These are phyloP conservation scores for Corythoichthys haematopterus DNA, from an alignment of 2,113 vertebrate genomes.

Conservation along the genomic window DNA sequence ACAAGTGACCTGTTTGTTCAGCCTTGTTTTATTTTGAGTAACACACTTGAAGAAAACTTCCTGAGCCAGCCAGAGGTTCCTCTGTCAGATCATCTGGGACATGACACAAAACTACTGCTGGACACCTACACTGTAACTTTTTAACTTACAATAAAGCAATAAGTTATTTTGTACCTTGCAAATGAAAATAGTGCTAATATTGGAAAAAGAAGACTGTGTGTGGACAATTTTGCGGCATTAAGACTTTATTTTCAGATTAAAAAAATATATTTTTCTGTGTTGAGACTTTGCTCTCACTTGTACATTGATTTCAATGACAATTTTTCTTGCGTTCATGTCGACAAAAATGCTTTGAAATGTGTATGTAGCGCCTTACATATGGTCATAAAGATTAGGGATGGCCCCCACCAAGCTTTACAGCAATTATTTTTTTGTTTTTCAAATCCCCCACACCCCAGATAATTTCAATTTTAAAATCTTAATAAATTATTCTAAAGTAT, in stretches of 20 bases:
- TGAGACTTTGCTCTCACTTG: constrained; percentile 63
- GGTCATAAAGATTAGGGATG: constrained; percentile 53
- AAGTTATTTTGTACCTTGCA: constrained; percentile 76
- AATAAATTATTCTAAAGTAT: constrained; percentile 99
- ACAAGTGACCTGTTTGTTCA: constrained; percentile 49
- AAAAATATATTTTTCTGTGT: constrained; percentile 72
- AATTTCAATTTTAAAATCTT: constrained; percentile 92
- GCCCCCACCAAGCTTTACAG: constrained; percentile 58
- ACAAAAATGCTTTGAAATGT: constrained; percentile 52
- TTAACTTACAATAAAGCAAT: constrained; percentile 77
- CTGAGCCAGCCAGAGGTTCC: constrained; percentile 47
- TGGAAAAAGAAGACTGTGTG: constrained; percentile 61
- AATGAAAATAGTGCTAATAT: constrained; percentile 72
- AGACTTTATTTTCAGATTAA: constrained; percentile 73
- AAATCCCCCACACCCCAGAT: constrained; percentile 68
- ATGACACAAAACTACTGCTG: constrained; percentile 69
- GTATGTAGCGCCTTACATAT: constrained; percentile 36
- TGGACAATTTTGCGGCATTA: constrained; percentile 73
- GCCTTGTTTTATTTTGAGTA: constrained; percentile 49
- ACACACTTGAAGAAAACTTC: constrained; percentile 27
- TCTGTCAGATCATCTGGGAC: constrained; percentile 56
- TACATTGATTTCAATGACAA: constrained; percentile 62
- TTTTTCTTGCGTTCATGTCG: constrained; percentile 61
- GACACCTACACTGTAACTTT: constrained; percentile 79
- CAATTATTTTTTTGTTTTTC: constrained; percentile 57